phyloP scores from a whole-genome alignment of 2,113 vertebrate species.

The Varanus salvator region DNA sequence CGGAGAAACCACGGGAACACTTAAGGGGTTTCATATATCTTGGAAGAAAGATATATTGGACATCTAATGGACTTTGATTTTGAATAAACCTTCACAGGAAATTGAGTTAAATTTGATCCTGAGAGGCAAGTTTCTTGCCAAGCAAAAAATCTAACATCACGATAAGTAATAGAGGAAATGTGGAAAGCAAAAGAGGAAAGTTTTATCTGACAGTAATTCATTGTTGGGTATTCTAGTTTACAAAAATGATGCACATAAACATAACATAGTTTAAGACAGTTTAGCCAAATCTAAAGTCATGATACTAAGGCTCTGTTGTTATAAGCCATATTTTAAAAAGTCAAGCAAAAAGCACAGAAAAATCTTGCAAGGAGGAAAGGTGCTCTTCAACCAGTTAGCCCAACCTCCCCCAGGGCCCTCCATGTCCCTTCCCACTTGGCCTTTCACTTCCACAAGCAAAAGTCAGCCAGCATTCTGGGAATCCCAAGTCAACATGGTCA shows the following conservation, averaged over 20 bases:
- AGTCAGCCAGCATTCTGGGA: no score
- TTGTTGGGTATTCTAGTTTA: not conserved
- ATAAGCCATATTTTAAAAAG: not conserved
- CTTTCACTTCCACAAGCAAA: no score
- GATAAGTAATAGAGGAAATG: not conserved
- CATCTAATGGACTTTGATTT: conserved; percentile 21
- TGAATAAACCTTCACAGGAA: conserved; percentile 8
- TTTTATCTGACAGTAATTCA: not conserved
- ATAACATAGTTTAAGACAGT: not conserved
- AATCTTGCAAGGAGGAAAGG: no score
- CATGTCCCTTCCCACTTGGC: no score
- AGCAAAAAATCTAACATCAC: conserved; percentile 6
- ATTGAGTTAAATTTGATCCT: conserved; percentile 20
- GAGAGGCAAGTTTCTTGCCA: not conserved
- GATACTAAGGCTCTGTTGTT: not conserved
- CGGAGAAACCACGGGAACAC: not conserved
- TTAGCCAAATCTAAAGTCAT: not conserved
- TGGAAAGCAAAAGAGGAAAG: not conserved
- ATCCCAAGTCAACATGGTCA: no score
- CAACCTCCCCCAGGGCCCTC: no score
- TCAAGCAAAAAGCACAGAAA: not conserved
- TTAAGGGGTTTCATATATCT: not conserved
- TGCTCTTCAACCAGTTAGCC: no score
- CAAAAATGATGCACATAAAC: not conserved
- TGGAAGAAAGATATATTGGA: conserved; percentile 26